Percentiles rank a stretch among this genome's conserved stretches.
Conservation (phyloP, 2,888 invertebrate species). For the Lochmaea crataegi region DNA sequence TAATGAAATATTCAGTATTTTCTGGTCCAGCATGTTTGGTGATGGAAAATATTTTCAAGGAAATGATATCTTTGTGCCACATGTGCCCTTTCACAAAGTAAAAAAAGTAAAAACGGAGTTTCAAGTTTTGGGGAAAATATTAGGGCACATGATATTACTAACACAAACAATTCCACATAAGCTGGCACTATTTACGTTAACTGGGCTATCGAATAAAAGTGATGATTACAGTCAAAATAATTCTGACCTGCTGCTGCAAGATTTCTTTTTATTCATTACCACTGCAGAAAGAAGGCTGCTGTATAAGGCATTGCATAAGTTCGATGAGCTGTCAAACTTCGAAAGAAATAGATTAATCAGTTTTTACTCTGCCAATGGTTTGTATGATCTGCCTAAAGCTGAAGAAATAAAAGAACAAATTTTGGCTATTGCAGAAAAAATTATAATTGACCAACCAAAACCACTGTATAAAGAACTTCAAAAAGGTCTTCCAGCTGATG, state of each 20-base stretch:
- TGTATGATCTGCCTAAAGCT: conserved; percentile 16
- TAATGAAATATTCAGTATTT: too few species aligned
- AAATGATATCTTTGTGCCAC: conserved; percentile 4
- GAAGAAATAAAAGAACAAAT: conserved; percentile 13
- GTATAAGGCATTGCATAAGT: conserved; percentile 3
- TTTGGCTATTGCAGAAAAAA: conserved; percentile 12
- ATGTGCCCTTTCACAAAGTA: background rate
- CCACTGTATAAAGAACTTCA: conserved; percentile 7
- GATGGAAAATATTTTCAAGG: too few species aligned
- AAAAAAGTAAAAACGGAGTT: conserved; percentile 10
- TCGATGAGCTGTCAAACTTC: conserved; percentile 2
- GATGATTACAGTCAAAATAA: conserved; percentile 10
- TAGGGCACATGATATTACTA: conserved; percentile 13
- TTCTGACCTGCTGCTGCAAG: conserved; percentile 13
- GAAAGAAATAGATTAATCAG: background rate
- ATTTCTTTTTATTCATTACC: conserved; percentile 4
- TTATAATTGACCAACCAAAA: conserved; percentile 14
- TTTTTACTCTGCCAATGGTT: conserved; percentile 8
- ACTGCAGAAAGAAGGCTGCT: conserved; percentile 11
- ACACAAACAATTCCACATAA: conserved; percentile 12
- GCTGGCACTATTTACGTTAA: conserved; percentile 11
- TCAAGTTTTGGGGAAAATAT: conserved; percentile 9
- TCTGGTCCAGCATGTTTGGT: too few species aligned
- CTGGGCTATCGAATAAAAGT: background rate
- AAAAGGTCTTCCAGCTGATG: conserved; percentile 13